A percentile compares a stretch with the other conserved stretches of the same genome.
phyloP scores from a whole-genome alignment of 1,140 invertebrate species.

The Phthorimaea operculella region DNA sequence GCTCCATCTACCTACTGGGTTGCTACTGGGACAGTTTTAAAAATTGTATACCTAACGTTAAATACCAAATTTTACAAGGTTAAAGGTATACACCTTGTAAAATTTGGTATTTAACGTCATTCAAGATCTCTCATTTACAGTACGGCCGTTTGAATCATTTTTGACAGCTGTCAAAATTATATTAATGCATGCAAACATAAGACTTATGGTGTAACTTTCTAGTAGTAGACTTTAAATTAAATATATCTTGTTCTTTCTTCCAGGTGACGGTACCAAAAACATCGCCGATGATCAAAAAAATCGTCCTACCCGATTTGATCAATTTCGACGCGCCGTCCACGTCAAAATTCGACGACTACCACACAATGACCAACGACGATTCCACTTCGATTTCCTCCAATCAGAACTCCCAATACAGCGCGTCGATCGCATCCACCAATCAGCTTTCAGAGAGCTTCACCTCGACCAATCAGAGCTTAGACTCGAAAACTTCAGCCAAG shows the following conservation, averaged over 20 bases:
- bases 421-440: not conserved
- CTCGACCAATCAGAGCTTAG: slow-evolving; percentile 5
- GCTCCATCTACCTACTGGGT: too few species aligned
- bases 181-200: too few species aligned
- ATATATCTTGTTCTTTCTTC: not conserved
- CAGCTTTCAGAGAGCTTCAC: slow-evolving; percentile 21
- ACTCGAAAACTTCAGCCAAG: slow-evolving; percentile 5
- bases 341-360: slow-evolving; percentile 48
- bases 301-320: slow-evolving; percentile 53
- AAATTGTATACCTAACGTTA: too few species aligned
- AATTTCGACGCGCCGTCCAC: slow-evolving; percentile 50
- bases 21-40: too few species aligned
- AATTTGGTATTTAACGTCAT: too few species aligned
- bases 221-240: too few species aligned
- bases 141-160: too few species aligned
- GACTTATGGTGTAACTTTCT: too few species aligned
- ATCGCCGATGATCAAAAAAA: slow-evolving; percentile 32
- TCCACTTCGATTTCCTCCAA: not conserved
- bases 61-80: too few species aligned
- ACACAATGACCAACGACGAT: slow-evolving; percentile 27
- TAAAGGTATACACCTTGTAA: too few species aligned
- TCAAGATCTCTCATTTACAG: too few species aligned
- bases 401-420: slow-evolving; percentile 5
- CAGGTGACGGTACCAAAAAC: slow-evolving; percentile 27
- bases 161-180: too few species aligned